Evolutionary conservation across 2,113 vertebrate genomes (phyloP).

Genomic region (Apodemus sylvaticus): DNA sequence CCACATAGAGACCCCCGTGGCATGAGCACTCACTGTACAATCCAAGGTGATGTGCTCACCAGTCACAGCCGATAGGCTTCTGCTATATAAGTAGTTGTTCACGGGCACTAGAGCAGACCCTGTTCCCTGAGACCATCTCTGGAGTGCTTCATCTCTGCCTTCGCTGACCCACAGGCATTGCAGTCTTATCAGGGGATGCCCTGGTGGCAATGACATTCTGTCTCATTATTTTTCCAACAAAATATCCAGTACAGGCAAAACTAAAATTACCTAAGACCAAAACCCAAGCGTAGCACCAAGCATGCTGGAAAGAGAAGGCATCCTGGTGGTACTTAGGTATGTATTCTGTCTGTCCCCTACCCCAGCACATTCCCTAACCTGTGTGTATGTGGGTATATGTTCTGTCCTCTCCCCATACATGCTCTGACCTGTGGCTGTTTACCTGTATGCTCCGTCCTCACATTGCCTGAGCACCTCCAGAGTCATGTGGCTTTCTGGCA

Average conservation of each 20-base stretch:
- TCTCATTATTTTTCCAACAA: neutral
- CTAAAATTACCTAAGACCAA: neutral
- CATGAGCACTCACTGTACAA: neutral
- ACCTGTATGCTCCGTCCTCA: neutral
- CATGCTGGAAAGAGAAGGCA: neutral
- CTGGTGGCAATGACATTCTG: neutral
- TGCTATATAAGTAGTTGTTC: neutral
- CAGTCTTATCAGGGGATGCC: neutral
- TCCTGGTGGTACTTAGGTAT: neutral
- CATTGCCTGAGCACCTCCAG: neutral
- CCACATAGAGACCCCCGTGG: neutral
- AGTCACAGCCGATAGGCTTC: neutral
- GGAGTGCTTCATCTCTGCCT: neutral
- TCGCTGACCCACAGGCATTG: neutral
- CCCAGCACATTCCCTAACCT: too few species aligned
- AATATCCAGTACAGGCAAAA: neutral
- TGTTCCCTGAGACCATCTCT: neutral
- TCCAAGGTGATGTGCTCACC: neutral
- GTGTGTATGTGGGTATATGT: neutral
- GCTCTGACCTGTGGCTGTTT: neutral
- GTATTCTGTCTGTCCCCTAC: neutral
- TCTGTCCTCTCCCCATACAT: neutral
- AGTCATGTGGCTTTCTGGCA: neutral
- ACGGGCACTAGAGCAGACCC: neutral
- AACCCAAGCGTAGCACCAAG: neutral